Evolutionary conservation across 2,113 vertebrate species (phyloP).

Genomic region (Larimichthys polyactis): DNA sequence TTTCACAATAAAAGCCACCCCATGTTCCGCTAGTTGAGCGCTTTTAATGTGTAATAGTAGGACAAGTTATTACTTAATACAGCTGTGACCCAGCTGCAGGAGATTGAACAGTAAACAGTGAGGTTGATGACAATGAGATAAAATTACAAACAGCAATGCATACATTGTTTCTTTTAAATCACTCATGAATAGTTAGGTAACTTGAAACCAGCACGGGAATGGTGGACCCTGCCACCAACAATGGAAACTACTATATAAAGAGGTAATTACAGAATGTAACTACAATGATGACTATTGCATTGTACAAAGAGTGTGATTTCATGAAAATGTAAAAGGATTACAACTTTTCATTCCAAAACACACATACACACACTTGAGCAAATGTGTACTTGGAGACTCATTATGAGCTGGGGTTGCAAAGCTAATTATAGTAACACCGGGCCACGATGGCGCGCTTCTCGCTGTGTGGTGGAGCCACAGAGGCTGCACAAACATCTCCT

Average conservation of each 20-base stretch:
- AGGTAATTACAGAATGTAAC: neutral
- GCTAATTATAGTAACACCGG: slow-evolving; percentile 63
- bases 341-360: neutral
- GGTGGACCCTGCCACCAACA: neutral
- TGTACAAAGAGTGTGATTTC: neutral
- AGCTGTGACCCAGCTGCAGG: neutral
- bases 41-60: neutral
- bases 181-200: neutral
- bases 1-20: neutral
- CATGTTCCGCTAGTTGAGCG: neutral
- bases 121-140: neutral
- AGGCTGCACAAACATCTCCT: slow-evolving; percentile 84
- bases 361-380: slow-evolving; percentile 18
- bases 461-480: slow-evolving; percentile 79
- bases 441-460: slow-evolving; percentile 54
- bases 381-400: neutral
- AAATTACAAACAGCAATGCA: neutral
- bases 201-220: neutral
- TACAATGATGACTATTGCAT: neutral
- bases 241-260: neutral
- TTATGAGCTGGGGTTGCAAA: slow-evolving; percentile 50
- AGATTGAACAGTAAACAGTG: neutral
- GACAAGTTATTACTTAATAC: neutral
- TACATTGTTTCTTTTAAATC: neutral
- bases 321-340: neutral